Percentiles rank a stretch among this genome's conserved stretches.
phyloP scores from a whole-genome alignment of 2,113 vertebrate species.

The Arvicanthis niloticus region DNA sequence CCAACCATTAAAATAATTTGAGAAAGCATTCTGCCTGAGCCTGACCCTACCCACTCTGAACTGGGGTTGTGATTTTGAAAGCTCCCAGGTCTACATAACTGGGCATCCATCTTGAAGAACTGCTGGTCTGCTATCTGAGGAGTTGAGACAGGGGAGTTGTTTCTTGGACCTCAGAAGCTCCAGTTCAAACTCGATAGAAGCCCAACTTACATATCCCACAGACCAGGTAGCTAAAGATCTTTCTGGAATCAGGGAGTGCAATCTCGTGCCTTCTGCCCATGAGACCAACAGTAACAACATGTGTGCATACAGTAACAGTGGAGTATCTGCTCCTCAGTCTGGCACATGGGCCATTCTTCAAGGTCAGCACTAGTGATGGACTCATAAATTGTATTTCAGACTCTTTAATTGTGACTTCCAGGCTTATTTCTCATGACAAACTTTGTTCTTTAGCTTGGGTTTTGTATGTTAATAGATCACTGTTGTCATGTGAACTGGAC shows the following conservation, averaged over 20 bases:
- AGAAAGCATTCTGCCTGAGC: not conserved
- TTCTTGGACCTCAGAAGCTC: not conserved
- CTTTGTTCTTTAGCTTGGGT: not conserved
- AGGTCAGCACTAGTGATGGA: not conserved
- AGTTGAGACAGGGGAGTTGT: not conserved
- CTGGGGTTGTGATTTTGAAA: not conserved
- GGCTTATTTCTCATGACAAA: not conserved
- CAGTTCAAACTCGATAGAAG: not conserved
- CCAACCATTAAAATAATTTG: not conserved
- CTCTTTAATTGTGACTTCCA: not conserved
- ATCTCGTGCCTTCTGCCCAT: not conserved
- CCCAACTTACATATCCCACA: not conserved
- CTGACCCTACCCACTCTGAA: not conserved
- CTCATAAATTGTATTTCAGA: not conserved
- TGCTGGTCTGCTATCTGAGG: not conserved
- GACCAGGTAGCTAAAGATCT: not conserved
- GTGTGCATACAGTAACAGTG: too few species aligned
- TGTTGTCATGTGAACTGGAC: not conserved
- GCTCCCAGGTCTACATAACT: not conserved
- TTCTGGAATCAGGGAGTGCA: not conserved
- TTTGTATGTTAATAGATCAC: conserved; percentile 7
- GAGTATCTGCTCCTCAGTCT: not conserved
- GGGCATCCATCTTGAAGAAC: not conserved
- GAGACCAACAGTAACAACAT: not conserved
- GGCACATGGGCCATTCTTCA: not conserved